Base-by-base conservation (phyloP, 2,797 vertebrate species). In the Synanceia verrucosa region DNA sequence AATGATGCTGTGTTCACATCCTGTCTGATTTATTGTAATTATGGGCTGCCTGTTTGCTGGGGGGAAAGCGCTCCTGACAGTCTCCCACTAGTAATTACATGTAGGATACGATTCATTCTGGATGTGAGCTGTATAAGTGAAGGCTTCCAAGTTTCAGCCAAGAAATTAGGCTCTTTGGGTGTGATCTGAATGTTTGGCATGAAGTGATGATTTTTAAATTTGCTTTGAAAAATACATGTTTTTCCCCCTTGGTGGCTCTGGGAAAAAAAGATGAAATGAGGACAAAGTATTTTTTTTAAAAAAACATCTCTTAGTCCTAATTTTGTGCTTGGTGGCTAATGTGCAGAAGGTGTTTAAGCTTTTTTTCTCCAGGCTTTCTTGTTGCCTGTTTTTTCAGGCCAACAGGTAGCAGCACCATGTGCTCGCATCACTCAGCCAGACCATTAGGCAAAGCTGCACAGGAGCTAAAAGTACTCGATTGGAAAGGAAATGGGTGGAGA, bases 401-500 rank as follows among this genome's bases (percentile, higher is more conserved):
- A 92, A 89, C 86, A 90, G 82, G 89, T 89, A 88, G 76, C 61
- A 60, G 67, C 70, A 6, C 79, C 82, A 77, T 84, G 87, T 88
- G 85, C 56, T 82, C 73, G 41, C 47, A 73, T 78, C 73, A 75
- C 60, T 90, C 76, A 83, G 70, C 61, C 80, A 50, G 73, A 51
- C 61, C 62, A 80, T 84, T 73, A 76, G 48, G 53, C 76, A 65
- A 43, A 78, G 64, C 68, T 66, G 66, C 61, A 58, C 60, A 39
- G 53, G n/a, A 72, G 63, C 75, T 70, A 46, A n/a, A 53, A 51
- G 41, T 31, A 9, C 67, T 76, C 48, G 31, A 62, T 12, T 37
- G 67, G 63, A 43, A 69, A 41, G 77, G 13, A 57, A 43, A 65
- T 28, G 73, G 84, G 76, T 3, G 76, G 72, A 75, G 77, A 64